These are phyloP conservation scores for Pseudomugil tenellus DNA, from an alignment of 2,797 vertebrate genomes.

Conservation along the genomic window DNA sequence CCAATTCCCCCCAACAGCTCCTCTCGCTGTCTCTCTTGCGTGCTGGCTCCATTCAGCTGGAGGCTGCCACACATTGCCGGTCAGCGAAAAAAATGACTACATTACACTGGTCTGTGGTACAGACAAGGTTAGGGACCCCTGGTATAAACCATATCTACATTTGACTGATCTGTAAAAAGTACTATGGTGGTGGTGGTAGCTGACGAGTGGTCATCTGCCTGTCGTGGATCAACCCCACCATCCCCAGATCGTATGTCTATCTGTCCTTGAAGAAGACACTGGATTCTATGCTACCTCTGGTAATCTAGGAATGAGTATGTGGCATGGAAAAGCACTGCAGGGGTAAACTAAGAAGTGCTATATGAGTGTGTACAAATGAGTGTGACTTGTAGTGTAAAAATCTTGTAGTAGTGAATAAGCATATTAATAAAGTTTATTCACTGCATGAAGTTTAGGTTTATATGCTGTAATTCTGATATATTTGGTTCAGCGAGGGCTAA, in stretches of 20 bases:
- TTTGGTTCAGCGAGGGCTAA: slow-evolving; percentile 10
- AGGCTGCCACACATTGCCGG: too few species aligned
- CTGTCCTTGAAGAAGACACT: background rate
- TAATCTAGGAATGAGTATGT: background rate
- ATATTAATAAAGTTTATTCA: background rate
- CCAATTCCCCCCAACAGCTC: too few species aligned
- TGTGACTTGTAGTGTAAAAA: background rate
- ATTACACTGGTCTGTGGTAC: too few species aligned
- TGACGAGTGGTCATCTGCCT: background rate
- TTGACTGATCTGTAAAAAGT: background rate
- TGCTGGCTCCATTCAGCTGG: too few species aligned
- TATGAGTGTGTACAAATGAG: too few species aligned
- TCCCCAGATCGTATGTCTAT: background rate
- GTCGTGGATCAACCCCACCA: background rate
- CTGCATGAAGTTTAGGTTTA: slow-evolving; percentile 1
- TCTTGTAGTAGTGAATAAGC: background rate
- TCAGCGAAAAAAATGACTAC: too few species aligned
- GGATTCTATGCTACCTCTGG: background rate
- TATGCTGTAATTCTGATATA: slow-evolving; percentile 3
- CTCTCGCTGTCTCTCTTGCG: too few species aligned
- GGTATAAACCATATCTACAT: background rate
- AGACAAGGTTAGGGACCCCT: too few species aligned
- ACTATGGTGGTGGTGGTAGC: background rate
- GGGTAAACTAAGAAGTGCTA: too few species aligned
- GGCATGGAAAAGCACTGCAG: background rate